A percentile compares a stretch with the other conserved stretches of the same genome.
Evolutionary conservation across 2,113 vertebrate genomes (phyloP).

Genomic region (Hippocampus guttulatus): DNA sequence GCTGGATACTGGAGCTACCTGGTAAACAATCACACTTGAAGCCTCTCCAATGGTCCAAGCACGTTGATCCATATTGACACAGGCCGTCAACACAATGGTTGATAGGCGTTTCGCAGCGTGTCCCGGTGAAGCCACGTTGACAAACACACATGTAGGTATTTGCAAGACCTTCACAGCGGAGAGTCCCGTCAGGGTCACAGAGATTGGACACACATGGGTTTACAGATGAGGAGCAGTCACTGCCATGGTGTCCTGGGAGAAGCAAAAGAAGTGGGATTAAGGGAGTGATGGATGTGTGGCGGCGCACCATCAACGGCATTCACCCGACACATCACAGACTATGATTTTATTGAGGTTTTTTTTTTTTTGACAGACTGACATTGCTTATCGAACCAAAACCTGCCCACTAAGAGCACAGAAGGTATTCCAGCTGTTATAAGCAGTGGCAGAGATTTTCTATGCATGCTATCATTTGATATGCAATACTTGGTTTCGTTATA

Average conservation of each 20-base stretch:
- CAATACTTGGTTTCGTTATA: neutral
- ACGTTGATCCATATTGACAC: constrained; percentile 70
- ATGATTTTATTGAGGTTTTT: constrained; percentile 40
- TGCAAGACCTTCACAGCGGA: constrained; percentile 61
- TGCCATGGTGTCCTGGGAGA: constrained; percentile 52
- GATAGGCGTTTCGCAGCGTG: constrained; percentile 63
- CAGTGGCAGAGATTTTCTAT: neutral
- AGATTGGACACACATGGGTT: constrained; percentile 66
- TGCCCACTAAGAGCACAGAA: constrained; percentile 15
- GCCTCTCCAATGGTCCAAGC: constrained; percentile 57
- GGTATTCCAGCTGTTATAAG: neutral
- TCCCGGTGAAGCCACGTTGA: constrained; percentile 61
- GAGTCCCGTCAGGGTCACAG: constrained; percentile 58
- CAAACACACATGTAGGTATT: constrained; percentile 69
- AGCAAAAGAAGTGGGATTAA: constrained; percentile 57
- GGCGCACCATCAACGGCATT: constrained; percentile 24
- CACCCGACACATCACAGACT: constrained; percentile 17
- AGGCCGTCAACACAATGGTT: constrained; percentile 65
- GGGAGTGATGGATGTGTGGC: constrained; percentile 51
- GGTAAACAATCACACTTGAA: constrained; percentile 67
- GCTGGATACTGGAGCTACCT: constrained; percentile 53
- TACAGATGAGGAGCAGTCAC: constrained; percentile 59
- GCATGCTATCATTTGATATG: neutral
- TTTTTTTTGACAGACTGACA: constrained; percentile 24
- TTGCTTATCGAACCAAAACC: constrained; percentile 22